Evolutionary conservation across 2,888 invertebrate genomes (phyloP).

Genomic region (Margaritifera margaritifera): DNA sequence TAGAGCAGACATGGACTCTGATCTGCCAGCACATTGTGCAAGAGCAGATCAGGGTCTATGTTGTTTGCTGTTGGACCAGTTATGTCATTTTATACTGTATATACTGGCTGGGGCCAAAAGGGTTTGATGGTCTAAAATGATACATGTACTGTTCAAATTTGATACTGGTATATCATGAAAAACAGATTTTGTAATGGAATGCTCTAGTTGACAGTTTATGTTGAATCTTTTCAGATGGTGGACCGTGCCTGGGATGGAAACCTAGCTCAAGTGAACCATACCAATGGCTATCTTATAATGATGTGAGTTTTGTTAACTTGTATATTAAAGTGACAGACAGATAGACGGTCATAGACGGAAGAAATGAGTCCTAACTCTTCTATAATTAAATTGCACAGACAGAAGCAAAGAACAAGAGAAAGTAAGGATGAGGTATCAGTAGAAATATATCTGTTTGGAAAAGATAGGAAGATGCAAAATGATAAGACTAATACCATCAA

Average conservation of each 20-base stretch:
- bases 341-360: too few species aligned
- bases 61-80: not conserved
- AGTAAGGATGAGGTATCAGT: too few species aligned
- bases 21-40: too few species aligned
- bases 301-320: constrained; percentile 74
- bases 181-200: constrained; percentile 20
- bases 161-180: constrained; percentile 11
- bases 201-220: constrained; percentile 11
- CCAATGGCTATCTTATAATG: constrained; percentile 94
- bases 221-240: constrained; percentile 58
- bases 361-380: too few species aligned
- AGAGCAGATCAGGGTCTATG: not conserved
- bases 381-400: too few species aligned
- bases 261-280: constrained; percentile 89
- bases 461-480: too few species aligned
- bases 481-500: too few species aligned
- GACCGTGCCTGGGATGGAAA: constrained; percentile 89
- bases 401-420: too few species aligned
- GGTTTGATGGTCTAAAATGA: too few species aligned
- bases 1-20: too few species aligned
- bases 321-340: not conserved
- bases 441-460: too few species aligned
- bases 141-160: not conserved
- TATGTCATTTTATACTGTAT: not conserved
- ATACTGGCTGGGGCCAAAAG: not conserved